Evolutionary conservation across 2,888 invertebrate genomes (phyloP).

Genomic region (Drosophila melanocephala): DNA sequence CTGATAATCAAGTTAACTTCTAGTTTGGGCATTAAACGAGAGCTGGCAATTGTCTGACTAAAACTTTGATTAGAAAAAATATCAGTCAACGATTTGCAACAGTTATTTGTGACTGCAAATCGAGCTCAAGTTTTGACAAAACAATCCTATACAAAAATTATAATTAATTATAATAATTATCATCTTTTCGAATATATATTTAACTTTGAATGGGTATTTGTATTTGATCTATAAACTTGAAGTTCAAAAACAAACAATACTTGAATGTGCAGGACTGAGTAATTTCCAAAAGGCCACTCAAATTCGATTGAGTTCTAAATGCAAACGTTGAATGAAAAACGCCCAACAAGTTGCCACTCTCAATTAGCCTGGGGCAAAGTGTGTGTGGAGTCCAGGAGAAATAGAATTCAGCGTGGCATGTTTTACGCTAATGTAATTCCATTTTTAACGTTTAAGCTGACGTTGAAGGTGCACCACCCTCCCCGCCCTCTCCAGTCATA

Average conservation of each 20-base stretch:
- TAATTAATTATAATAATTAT: no score
- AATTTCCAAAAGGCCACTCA: background rate
- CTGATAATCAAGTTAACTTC: conserved; percentile 51
- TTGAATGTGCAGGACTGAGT: background rate
- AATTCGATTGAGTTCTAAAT: background rate
- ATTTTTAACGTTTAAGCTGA: conserved; percentile 32
- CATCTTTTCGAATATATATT: no score
- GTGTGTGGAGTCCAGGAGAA: background rate
- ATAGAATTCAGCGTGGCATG: conserved; percentile 11
- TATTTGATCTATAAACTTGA: background rate
- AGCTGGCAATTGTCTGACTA: conserved; percentile 14
- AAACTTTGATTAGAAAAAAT: background rate
- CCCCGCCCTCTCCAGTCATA: background rate
- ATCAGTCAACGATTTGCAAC: background rate
- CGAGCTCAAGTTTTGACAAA: background rate
- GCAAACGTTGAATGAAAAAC: background rate
- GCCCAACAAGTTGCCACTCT: conserved; percentile 31
- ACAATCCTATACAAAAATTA: no score
- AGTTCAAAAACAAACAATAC: background rate
- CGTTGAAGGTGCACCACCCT: background rate
- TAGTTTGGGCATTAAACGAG: conserved; percentile 25
- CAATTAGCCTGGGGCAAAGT: conserved; percentile 18
- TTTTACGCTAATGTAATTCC: conserved; percentile 38
- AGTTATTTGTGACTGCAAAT: background rate
- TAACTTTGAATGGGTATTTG: background rate